Evolutionary conservation across 2,113 vertebrate species (phyloP), one percentile per base, ranked within the genome.

Genomic region (Lasiurus cinereus): DNA sequence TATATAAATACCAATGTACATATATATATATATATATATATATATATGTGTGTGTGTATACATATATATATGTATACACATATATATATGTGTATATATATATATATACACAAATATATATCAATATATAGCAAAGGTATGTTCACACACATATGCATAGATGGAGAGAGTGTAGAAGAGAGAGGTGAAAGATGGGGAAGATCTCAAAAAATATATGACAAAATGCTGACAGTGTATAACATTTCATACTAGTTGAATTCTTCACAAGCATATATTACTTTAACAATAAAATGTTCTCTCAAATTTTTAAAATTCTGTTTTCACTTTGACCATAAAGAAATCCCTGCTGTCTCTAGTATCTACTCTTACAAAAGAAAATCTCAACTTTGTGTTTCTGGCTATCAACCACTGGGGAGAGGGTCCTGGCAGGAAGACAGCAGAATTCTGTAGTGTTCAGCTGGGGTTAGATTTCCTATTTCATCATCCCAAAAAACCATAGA

Each of bases 401-500:
- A 22, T 76, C 69, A 82, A 77, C 48, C 84, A 92, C 76, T 78
- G 72, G 90, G 78, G 90, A 93, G 79, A 95, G 66, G 39, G 14
- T 95, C 94, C 94, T 90, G 93, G 96, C 94, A 96, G 92, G 94
- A 90, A 69, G 33, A 31, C 8, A 82, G 31, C 62, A 77, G 24
- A 96, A 88, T 94, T 95, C 86, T 84, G 24, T 52, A 72, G 76
- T 90, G 79, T 83, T 64, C 27, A 54, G 52, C 46, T 91, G 86
- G 70, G 67, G 67, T 87, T 94, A 77, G 76, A 94, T 84, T 96
- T 97, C 31, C 70, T 90, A 91, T 96, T 97, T 97, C 48, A 90
- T 93, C 87, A 88, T 77, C 56, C 85, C 43, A 72, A 80, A 56
- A 93, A 73, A 72, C 59, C 39, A 33, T 83, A 84, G 80, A 78